These are phyloP conservation scores for Astreopora myriophthalma DNA, from an alignment of 64 coral and sea anemone genomes.

Conservation along the genomic window DNA sequence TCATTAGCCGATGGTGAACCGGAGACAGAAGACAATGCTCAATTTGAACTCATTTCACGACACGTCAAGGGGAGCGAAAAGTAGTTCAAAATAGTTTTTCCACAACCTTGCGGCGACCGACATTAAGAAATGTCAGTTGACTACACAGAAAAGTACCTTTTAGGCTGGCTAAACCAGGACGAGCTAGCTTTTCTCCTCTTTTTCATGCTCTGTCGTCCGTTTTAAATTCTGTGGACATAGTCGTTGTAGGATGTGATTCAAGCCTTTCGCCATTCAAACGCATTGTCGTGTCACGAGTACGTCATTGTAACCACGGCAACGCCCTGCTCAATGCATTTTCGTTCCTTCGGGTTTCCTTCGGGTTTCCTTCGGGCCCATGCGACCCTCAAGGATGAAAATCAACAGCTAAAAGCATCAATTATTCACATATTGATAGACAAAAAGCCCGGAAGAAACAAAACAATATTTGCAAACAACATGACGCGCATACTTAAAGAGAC, in stretches of 20 bases:
- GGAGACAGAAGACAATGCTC: background rate
- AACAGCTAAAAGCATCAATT: background rate
- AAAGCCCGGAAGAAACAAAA: constrained; percentile 15
- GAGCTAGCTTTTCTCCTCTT: background rate
- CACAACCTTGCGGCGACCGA: background rate
- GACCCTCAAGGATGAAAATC: background rate
- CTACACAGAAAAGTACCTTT: background rate
- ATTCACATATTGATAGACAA: constrained; percentile 12
- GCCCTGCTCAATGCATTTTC: background rate
- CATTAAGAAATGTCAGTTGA: background rate
- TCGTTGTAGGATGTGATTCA: constrained; percentile 40
- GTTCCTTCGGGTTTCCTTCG: background rate
- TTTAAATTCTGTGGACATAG: constrained; percentile 18
- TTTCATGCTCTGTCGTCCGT: background rate
- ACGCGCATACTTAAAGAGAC: background rate
- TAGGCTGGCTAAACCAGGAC: background rate
- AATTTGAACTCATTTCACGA: constrained; percentile 15
- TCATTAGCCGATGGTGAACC: constrained; percentile 5
- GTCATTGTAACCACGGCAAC: constrained; percentile 63
- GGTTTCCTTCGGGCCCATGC: background rate
- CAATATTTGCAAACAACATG: background rate
- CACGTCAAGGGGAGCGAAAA: constrained; percentile 23
- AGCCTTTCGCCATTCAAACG: constrained; percentile 71
- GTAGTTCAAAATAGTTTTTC: background rate
- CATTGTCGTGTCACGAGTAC: constrained; percentile 61